phyloP scores from a whole-genome alignment of 2,113 vertebrate species.

The Mobula hypostoma region DNA sequence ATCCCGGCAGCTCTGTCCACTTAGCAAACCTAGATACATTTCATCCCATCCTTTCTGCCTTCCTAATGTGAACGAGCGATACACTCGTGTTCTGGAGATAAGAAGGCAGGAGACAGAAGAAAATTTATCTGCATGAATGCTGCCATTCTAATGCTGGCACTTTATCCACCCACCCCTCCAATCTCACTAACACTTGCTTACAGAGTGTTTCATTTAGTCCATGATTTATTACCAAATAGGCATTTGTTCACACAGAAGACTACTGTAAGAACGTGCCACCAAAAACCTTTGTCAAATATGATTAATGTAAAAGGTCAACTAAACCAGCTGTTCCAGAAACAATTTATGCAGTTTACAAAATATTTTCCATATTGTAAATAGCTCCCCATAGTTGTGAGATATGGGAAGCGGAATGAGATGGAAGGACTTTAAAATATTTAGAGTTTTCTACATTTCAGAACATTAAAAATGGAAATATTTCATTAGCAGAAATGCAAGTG shows the following conservation, averaged over 20 bases:
- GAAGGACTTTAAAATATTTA: background rate
- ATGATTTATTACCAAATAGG: background rate
- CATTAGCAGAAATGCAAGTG: background rate
- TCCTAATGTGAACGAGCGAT: background rate
- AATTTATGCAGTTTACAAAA: background rate
- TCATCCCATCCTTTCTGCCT: no score
- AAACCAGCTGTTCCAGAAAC: background rate
- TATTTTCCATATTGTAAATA: background rate
- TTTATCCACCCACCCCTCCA: no score
- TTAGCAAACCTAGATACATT: no score
- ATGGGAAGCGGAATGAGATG: background rate
- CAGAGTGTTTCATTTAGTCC: background rate
- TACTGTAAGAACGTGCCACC: background rate
- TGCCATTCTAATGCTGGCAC: background rate
- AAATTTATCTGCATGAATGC: background rate
- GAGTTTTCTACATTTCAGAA: background rate
- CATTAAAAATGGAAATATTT: background rate
- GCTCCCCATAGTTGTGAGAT: background rate
- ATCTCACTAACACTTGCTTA: background rate
- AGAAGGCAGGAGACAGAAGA: background rate
- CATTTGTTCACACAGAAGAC: background rate
- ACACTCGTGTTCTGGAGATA: background rate
- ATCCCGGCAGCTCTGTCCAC: no score
- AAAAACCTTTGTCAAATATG: background rate
- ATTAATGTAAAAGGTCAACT: background rate